Conservation (phyloP, 2,888 invertebrate genomes). For the Cremastobaeus sp. region DNA sequence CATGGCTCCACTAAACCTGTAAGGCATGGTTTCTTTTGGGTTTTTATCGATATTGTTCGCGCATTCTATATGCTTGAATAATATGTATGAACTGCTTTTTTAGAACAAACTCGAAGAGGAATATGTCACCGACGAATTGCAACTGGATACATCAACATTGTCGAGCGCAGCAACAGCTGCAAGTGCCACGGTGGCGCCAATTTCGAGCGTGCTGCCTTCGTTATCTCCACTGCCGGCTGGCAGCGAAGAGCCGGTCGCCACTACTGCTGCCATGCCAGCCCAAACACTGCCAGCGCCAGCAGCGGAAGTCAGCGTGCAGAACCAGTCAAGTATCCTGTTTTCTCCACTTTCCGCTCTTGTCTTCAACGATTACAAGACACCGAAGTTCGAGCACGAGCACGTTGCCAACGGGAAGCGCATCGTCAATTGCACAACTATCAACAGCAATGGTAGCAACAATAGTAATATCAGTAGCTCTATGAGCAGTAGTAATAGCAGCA, state of each 20-base stretch:
- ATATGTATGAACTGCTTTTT: slow-evolving; percentile 64
- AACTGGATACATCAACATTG: slow-evolving; percentile 66
- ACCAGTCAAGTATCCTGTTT: slow-evolving; percentile 5
- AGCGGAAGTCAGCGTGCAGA: slow-evolving; percentile 41
- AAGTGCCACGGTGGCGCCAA: slow-evolving; percentile 68
- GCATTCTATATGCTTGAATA: slow-evolving; percentile 54
- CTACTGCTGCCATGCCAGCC: slow-evolving; percentile 59
- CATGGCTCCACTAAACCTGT: slow-evolving; percentile 78
- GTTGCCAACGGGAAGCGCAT: slow-evolving; percentile 72
- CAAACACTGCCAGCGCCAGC: slow-evolving; percentile 66
- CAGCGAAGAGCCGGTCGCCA: slow-evolving; percentile 58
- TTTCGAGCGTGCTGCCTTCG: slow-evolving; percentile 73
- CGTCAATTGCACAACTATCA: slow-evolving; percentile 62
- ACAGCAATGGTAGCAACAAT: too few species aligned
- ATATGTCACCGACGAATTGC: slow-evolving; percentile 73
- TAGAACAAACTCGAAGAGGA: slow-evolving; percentile 77
- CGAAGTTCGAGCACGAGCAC: slow-evolving; percentile 36
- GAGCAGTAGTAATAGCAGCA: not conserved
- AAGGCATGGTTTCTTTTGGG: slow-evolving; percentile 78
- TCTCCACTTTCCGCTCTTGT: slow-evolving; percentile 21
- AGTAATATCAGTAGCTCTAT: not conserved
- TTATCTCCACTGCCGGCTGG: slow-evolving; percentile 69
- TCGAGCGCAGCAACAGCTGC: slow-evolving; percentile 23
- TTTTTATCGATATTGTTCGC: slow-evolving; percentile 64
- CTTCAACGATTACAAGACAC: slow-evolving; percentile 23